A percentile compares a stretch with the other conserved stretches of the same genome.
Evolutionary conservation across 2,113 vertebrate genomes (phyloP).

Genomic region (Lepus europaeus): DNA sequence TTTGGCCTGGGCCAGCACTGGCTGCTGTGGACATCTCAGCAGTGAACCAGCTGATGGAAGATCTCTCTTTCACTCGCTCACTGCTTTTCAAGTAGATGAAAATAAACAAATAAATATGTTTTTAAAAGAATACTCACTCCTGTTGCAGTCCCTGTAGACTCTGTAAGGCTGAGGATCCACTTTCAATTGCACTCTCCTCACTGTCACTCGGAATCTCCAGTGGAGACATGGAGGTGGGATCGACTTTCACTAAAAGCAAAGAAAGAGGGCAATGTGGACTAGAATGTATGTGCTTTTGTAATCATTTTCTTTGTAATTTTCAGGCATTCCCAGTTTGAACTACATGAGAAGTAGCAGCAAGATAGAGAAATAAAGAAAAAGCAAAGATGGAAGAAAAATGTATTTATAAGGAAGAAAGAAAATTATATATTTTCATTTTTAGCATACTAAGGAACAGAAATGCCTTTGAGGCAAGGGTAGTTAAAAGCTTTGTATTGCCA

Average conservation of each 20-base stretch:
- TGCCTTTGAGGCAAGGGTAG: background rate
- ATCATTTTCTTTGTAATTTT: slow-evolving; percentile 45
- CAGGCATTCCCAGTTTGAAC: background rate
- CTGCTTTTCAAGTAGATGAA: too few relatives aligned
- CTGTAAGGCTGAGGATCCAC: slow-evolving; percentile 84
- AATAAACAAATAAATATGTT: too few relatives aligned
- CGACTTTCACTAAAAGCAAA: slow-evolving; percentile 87
- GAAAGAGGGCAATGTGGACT: slow-evolving; percentile 60
- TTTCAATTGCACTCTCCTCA: slow-evolving; percentile 86
- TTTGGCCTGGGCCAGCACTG: too few relatives aligned
- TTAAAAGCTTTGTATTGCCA: background rate
- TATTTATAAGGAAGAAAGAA: slow-evolving; percentile 23
- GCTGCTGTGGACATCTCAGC: too few relatives aligned
- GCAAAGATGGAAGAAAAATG: background rate
- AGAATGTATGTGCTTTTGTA: background rate
- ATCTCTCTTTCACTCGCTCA: too few relatives aligned
- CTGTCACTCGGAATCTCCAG: slow-evolving; percentile 88
- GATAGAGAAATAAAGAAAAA: slow-evolving; percentile 35
- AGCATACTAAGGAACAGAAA: slow-evolving; percentile 12
- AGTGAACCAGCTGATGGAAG: too few relatives aligned
- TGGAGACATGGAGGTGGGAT: slow-evolving; percentile 87
- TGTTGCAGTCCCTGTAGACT: slow-evolving; percentile 80
- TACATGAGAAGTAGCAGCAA: slow-evolving; percentile 26
- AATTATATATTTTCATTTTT: background rate
- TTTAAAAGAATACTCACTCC: slow-evolving; percentile 85